Evolutionary conservation across 2,113 vertebrate species (phyloP).

Genomic region (Phainopepla nitens): DNA sequence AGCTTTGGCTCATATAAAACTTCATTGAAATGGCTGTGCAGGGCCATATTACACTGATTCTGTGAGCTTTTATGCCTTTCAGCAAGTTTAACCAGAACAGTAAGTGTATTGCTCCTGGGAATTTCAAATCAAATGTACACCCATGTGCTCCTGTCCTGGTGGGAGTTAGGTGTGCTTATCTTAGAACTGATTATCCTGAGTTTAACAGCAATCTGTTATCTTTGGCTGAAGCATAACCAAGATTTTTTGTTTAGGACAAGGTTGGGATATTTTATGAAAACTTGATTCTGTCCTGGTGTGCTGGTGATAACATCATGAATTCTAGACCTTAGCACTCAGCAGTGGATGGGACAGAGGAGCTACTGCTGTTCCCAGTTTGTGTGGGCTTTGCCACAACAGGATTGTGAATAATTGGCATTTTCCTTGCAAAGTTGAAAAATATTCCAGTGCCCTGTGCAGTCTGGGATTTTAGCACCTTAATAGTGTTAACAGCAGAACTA

Average conservation of each 20-base stretch:
- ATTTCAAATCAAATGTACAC: neutral
- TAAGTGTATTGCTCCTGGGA: accelerated
- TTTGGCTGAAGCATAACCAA: neutral
- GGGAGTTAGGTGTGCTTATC: neutral
- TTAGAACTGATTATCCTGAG: neutral
- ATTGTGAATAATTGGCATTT: neutral
- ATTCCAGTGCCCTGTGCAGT: neutral
- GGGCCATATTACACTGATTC: neutral
- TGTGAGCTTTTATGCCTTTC: neutral
- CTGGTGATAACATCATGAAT: neutral
- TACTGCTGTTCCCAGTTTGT: neutral
- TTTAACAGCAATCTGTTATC: neutral
- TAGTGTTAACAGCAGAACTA: neutral
- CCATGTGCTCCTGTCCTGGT: neutral
- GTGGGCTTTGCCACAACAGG: neutral
- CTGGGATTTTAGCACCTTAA: neutral
- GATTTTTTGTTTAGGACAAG: neutral
- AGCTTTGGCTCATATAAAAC: neutral
- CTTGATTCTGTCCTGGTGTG: neutral
- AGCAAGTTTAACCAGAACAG: neutral
- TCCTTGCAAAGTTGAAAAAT: neutral
- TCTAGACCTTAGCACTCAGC: neutral
- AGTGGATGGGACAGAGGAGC: neutral
- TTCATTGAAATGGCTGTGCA: neutral
- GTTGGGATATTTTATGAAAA: neutral